These are phyloP conservation scores for Entomyzon cyanotis DNA, from an alignment of 2,113 vertebrate species.

Conservation along the genomic window DNA sequence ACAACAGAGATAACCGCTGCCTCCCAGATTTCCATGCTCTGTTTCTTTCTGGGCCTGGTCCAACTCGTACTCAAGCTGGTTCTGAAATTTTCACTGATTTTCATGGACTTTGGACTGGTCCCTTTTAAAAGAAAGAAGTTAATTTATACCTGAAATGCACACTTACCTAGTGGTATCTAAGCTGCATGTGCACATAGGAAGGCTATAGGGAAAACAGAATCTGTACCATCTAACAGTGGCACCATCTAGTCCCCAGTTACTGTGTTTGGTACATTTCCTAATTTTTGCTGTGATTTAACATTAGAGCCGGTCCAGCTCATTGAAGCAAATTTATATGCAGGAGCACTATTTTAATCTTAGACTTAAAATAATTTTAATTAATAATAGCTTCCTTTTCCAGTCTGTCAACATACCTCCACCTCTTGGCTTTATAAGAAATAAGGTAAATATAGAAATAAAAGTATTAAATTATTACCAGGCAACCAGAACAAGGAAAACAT, in stretches of 20 bases:
- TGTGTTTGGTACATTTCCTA: not conserved
- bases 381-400: slow-evolving; percentile 53
- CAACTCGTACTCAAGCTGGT: not conserved
- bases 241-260: not conserved
- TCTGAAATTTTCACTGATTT: not conserved
- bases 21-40: not conserved
- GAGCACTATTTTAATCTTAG: slow-evolving; percentile 68
- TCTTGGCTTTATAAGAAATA: slow-evolving; percentile 70
- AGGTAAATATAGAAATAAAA: slow-evolving; percentile 75
- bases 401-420: slow-evolving; percentile 67
- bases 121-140: not conserved
- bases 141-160: not conserved
- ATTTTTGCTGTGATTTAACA: slow-evolving; percentile 11
- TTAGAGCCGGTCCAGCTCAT: slow-evolving; percentile 36
- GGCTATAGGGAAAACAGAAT: not conserved
- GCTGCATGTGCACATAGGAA: not conserved
- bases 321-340: slow-evolving; percentile 67
- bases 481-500: slow-evolving; percentile 64
- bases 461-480: slow-evolving; percentile 67
- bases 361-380: slow-evolving; percentile 75
- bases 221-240: not conserved
- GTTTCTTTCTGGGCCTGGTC: not conserved
- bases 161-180: not conserved
- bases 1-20: not conserved
- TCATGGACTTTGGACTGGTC: not conserved